Base-by-base conservation (phyloP, 2,888 invertebrate species). In the Papilio elwesi region DNA sequence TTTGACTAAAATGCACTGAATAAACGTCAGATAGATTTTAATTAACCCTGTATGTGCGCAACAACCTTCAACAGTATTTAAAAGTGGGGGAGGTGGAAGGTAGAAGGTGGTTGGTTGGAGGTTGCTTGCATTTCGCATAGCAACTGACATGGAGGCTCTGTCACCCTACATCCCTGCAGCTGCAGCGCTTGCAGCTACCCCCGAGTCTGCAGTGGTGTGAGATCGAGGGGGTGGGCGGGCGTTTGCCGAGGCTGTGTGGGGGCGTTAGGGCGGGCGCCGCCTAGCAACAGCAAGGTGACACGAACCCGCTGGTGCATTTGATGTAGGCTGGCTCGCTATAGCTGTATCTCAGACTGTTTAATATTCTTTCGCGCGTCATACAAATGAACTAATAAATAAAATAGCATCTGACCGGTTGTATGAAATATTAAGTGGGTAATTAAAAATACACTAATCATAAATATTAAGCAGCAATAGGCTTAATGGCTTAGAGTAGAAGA, bases 171-270 rank as follows among this genome's bases (percentile, higher is more conserved):
- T 48, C 49, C 1, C 26, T 26, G 26, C 26, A n/a, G 68, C 26
- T 70, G 70, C 70, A 64, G 52, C 52, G 47, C 53, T 26, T 65
- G 70, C 68, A 59, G 59, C 67, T 36, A 16, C 68, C 57, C 9
- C 26, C 7, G 9, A 49, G 26, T 26, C 15, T 68, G 68, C 47
- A 48, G 48, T 26, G 68, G 49, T 49, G 51, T 65, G 65, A 26
- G 65, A 13, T 12, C 12, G 48, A 6, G 48, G 55, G 38, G 55
- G 15, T 43, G 67, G 67, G 55, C 13, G 55, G 55, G 6, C 43
- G 43, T 43, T 43, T 43, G 43, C 43, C 15, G 15, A 9, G 62
- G 62, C 43, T 26, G 26, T 4, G 26, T 4, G 57, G 52, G 74
- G 68, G 65, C 52, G 26, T 55, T 6, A 66, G 26, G 38, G 43